Evolutionary conservation across 2,797 vertebrate species (phyloP).

Genomic region (Sebastes nivosus): DNA sequence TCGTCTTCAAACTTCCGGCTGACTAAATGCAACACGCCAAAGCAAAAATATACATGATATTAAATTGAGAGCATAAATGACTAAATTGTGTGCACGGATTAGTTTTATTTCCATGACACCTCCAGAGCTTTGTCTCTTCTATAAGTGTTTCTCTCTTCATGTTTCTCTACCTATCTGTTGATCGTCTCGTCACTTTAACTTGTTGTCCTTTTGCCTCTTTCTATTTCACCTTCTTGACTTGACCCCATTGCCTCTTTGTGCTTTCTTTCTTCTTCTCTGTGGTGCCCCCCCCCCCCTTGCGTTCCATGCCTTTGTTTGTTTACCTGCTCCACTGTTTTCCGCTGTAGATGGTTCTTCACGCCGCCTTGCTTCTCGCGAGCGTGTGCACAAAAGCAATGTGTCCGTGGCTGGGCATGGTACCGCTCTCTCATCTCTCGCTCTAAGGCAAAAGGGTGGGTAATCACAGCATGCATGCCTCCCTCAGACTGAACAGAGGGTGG

Average conservation of each 20-base stretch:
- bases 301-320: constrained; percentile 90
- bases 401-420: constrained; percentile 89
- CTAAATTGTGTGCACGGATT: neutral
- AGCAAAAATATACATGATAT: neutral
- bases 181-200: constrained; percentile 6
- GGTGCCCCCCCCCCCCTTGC: constrained; percentile 77
- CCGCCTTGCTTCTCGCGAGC: constrained; percentile 97
- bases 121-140: constrained; percentile 4
- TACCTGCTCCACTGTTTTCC: constrained; percentile 93
- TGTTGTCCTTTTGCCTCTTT: constrained; percentile 23
- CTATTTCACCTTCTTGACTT: constrained; percentile 54
- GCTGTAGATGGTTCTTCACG: constrained; percentile 95
- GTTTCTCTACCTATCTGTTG: constrained; percentile 17
- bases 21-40: neutral
- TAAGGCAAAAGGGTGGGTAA: constrained; percentile 99
- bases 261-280: constrained; percentile 83
- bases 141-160: constrained; percentile 16
- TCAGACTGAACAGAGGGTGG: constrained; percentile 69
- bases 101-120: neutral
- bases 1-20: neutral
- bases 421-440: constrained; percentile 96
- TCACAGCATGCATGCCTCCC: constrained; percentile 82
- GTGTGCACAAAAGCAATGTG: constrained; percentile 94
- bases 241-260: constrained; percentile 68
- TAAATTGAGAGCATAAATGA: neutral